Base-by-base conservation (phyloP, 2,797 vertebrate genomes). In the Notoglanidium macrostoma region DNA sequence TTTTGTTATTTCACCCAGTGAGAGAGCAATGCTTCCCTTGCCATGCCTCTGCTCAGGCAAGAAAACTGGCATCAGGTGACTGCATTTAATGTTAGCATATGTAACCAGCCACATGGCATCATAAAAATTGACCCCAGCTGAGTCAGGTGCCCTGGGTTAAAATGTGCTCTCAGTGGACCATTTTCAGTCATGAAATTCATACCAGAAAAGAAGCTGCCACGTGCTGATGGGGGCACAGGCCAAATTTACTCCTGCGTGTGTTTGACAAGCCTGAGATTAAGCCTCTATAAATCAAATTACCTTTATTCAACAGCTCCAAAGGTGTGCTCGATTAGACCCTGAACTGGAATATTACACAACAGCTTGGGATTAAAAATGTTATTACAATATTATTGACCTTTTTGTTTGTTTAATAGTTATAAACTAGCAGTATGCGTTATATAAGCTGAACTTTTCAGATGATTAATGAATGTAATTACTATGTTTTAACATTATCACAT, bases 31-130 rank as follows among this genome's bases (percentile, higher is more conserved):
- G 88, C 44, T 29, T 88, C 86, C 68, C 84, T 76, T 91, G 87
- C 91, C 91, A 79, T 86, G 89, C 92, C 92, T 91, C 91, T 92
- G 82, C n/a, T 7, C 83, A 74, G 87, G 90, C 89, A 82, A 78
- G 63, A 81, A 88, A 55, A 92, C 78, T 61, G 88, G 83, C 81
- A 91, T 90, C 91, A 94, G 93, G 90, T 93, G 92, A 87, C 74
- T 87, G 82, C 63, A 23, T 91, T 92, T 92, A 92, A 87, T 76
- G 85, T 83, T 87, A 90, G 85, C 59, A 81, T 91, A 91, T 81
- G 87, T 85, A 81, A 88, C 40, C 49, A 83, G 82, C 77, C 87
- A 90, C 87, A 86, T 92, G 93, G 89, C 90, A 79, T 90, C 90
- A 92, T 93, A 91, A 93, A 93, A 90, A 86, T 0, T 26, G 67